These are phyloP conservation scores for Heterohyrax brucei DNA, from an alignment of 2,797 vertebrate genomes.

Conservation along the genomic window DNA sequence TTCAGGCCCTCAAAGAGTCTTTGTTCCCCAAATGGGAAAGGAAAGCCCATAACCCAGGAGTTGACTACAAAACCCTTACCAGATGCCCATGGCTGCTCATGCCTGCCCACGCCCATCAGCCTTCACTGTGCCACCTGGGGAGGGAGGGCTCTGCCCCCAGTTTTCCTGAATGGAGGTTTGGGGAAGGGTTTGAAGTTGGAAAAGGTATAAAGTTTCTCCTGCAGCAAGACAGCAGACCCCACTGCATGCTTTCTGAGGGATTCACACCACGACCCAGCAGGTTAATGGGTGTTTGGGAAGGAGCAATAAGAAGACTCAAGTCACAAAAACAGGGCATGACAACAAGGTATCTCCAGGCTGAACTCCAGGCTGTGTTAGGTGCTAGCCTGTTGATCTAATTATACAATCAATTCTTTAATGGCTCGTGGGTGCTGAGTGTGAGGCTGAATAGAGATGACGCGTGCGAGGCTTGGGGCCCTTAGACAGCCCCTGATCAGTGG, in stretches of 20 bases:
- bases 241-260: neutral
- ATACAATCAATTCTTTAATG: neutral
- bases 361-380: neutral
- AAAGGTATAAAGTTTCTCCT: neutral
- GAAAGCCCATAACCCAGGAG: neutral
- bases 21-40: constrained; percentile 81
- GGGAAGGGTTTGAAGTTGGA: neutral
- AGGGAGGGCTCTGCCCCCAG: neutral
- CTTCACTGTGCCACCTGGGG: neutral
- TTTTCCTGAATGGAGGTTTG: neutral
- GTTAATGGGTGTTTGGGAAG: neutral
- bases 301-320: neutral
- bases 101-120: neutral
- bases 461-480: neutral
- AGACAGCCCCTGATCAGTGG: fast-evolving
- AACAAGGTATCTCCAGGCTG: neutral
- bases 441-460: neutral
- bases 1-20: constrained; percentile 76
- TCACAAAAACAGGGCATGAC: neutral
- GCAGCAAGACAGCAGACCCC: neutral
- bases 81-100: neutral
- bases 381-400: neutral
- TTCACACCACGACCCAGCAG: neutral
- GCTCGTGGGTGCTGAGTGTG: neutral
- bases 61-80: neutral